These are phyloP conservation scores for Podiceps cristatus DNA, from an alignment of 2,113 vertebrate species.

Conservation along the genomic window DNA sequence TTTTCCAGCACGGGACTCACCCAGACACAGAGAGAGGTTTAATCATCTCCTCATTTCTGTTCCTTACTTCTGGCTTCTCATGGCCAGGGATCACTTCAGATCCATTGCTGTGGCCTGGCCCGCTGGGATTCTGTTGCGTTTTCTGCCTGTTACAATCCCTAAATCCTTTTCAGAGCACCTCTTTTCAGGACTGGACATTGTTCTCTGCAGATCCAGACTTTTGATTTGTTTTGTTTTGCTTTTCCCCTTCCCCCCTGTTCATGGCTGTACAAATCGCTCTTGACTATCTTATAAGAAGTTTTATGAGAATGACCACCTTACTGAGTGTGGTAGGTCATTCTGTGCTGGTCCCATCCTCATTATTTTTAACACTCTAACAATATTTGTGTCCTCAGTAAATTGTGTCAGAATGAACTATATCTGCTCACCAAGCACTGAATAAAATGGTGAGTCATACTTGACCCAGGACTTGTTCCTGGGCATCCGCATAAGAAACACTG, in stretches of 20 bases:
- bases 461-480: background rate
- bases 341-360: background rate
- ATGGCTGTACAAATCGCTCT: background rate
- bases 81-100: background rate
- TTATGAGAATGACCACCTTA: background rate
- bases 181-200: background rate
- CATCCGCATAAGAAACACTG: background rate
- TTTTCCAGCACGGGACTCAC: background rate
- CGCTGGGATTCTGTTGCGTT: background rate
- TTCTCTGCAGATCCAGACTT: background rate
- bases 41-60: background rate
- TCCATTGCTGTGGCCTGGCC: background rate
- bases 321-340: background rate
- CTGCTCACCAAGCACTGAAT: background rate
- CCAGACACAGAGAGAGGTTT: background rate
- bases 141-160: background rate
- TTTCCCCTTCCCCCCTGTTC: background rate
- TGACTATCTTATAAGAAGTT: background rate
- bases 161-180: background rate
- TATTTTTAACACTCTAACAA: conserved; percentile 37
- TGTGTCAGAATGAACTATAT: conserved; percentile 10
- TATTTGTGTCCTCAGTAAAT: conserved; percentile 27
- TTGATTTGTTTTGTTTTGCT: no score
- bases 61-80: background rate
- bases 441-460: conserved; percentile 45